Percentiles rank a stretch among this genome's conserved stretches.
These are phyloP conservation scores for Aricia artaxerxes DNA, from an alignment of 2,888 invertebrate genomes.

Conservation along the genomic window DNA sequence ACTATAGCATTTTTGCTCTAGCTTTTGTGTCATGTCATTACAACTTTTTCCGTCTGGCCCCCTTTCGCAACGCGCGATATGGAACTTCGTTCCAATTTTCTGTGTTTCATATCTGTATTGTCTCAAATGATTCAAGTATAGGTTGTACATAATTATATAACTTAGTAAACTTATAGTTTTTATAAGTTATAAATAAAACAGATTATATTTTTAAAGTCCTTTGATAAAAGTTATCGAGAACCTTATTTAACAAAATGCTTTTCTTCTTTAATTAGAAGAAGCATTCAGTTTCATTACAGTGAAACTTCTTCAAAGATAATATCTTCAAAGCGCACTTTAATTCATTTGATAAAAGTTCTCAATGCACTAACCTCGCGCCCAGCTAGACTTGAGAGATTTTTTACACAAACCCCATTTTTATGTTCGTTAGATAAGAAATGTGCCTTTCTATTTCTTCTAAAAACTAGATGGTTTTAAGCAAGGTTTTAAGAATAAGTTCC, in stretches of 20 bases:
- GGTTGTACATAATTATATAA: too few species aligned
- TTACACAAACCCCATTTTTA: neutral
- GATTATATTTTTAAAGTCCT: neutral
- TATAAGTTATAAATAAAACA: neutral
- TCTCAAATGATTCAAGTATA: too few species aligned
- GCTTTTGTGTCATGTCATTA: too few species aligned
- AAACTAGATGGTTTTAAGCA: too few species aligned
- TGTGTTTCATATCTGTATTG: too few species aligned
- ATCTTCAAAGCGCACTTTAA: constrained; percentile 25
- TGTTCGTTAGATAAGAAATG: neutral
- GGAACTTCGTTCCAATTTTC: too few species aligned
- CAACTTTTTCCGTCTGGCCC: too few species aligned
- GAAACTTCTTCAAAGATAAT: constrained; percentile 5
- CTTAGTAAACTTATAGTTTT: too few species aligned
- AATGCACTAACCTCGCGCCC: neutral
- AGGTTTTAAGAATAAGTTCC: too few species aligned
- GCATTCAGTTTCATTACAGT: neutral
- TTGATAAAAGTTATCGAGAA: neutral
- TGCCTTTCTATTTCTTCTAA: too few species aligned
- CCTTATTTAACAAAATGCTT: neutral
- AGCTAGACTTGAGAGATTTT: neutral
- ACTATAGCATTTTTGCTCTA: too few species aligned
- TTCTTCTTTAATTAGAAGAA: neutral
- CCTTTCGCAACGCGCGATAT: too few species aligned
- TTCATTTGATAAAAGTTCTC: constrained; percentile 18